Evolutionary conservation across 2,888 invertebrate genomes (phyloP), one percentile per base, ranked within the genome.

Genomic region (Pyralis farinalis): DNA sequence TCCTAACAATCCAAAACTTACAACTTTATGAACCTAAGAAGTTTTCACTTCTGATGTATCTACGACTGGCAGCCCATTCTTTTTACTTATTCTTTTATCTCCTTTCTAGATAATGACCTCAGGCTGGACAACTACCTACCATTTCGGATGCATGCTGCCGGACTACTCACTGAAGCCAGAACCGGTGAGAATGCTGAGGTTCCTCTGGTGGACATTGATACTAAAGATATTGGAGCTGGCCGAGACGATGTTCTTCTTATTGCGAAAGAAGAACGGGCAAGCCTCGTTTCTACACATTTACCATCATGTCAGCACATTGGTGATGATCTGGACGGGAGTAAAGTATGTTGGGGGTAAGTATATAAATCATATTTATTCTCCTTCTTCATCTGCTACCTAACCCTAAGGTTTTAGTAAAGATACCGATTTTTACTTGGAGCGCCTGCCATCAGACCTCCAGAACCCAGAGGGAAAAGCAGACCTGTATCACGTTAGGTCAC

Each of bases 281-380:
- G 92, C 94, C 4, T 92, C 94, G 0, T 91, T 91, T 47, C 77
- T 95, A 33, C 95, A 95, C 54, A 77, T 95, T 1, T 95, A 95
- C 62, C 95, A 95, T 74, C 95, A 95, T 52, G 75, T 90, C 35
- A 86, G 91, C 35, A 91, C 93, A 0, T 65, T 93, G 25, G 62
- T 90, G 7, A 77, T 94, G 1, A 70, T 91, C 0, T 94, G 93
- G 91, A 51, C 91, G 0, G 90, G 81, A 1, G 83, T 91, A 27
- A 93, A 92, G 79, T 92, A 90, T 60, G 86, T 92, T 47, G 91
- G 92, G 82, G 94, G 95, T 94, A 81, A 60, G 84, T 59, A 7
- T 10, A n/a, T n/a, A n/a, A n/a, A n/a, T n/a, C n/a, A n/a, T n/a
- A n/a, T n/a, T n/a, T n/a, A n/a, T n/a, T n/a, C n/a, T n/a, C n/a